phyloP scores from a whole-genome alignment of 2,797 vertebrate species.

The Eulemur coronatus region DNA sequence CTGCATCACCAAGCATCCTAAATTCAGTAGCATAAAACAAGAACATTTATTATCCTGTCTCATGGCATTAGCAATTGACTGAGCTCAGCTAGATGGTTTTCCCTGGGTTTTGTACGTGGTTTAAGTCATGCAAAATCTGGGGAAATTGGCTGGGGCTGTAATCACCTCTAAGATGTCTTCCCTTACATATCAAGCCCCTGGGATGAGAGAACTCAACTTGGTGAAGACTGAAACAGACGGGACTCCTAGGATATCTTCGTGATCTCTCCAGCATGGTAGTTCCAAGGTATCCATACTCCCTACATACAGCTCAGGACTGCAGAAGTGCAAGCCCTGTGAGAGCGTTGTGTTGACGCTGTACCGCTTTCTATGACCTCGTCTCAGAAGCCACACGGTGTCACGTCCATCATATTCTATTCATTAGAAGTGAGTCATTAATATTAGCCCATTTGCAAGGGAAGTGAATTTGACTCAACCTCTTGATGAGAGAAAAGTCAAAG shows the following conservation, averaged over 20 bases:
- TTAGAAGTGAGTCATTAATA: background rate
- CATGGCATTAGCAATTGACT: background rate
- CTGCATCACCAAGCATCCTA: background rate
- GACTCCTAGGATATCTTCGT: background rate
- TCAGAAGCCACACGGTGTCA: background rate
- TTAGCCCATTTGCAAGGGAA: background rate
- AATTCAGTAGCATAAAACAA: background rate
- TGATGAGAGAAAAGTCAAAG: background rate
- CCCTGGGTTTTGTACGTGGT: background rate
- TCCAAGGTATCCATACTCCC: background rate
- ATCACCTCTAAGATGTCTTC: background rate
- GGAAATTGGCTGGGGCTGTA: background rate
- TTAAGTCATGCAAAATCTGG: background rate
- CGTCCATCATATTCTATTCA: background rate
- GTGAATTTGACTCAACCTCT: background rate
- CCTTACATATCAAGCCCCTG: accelerated
- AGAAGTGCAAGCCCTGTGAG: accelerated
- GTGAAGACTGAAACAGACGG: background rate
- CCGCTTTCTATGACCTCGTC: background rate
- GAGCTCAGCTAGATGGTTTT: background rate
- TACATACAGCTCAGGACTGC: background rate
- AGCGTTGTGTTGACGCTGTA: accelerated
- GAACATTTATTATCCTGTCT: background rate
- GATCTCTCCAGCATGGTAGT: background rate
- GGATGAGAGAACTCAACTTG: background rate